A percentile compares a stretch with the other conserved stretches of the same genome.
These are phyloP conservation scores for Paralvinella palmiformis DNA, from an alignment of 1,140 invertebrate species.

Conservation along the genomic window DNA sequence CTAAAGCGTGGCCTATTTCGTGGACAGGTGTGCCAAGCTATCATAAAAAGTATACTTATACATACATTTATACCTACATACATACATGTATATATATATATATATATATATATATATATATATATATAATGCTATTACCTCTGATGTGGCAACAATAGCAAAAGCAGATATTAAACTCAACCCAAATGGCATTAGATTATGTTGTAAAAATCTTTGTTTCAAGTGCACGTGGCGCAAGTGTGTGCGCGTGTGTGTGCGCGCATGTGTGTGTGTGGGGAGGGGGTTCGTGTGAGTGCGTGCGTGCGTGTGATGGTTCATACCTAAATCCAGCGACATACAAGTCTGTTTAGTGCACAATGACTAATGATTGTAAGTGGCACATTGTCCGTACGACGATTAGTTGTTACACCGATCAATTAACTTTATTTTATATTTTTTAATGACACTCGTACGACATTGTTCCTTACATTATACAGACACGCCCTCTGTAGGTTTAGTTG, in stretches of 20 bases:
- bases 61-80: too few species aligned
- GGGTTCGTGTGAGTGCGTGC: too few species aligned
- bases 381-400: background rate
- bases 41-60: background rate
- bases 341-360: too few species aligned
- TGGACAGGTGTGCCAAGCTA: slow-evolving; percentile 26
- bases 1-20: slow-evolving; percentile 46
- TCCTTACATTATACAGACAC: background rate
- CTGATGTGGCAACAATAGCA: background rate
- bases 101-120: background rate
- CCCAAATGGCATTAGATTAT: too few species aligned
- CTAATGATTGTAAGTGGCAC: too few species aligned
- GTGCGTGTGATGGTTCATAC: too few species aligned
- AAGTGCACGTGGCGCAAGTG: too few species aligned
- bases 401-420: background rate
- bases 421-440: background rate
- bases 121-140: background rate
- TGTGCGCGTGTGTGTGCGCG: too few species aligned
- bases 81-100: background rate
- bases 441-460: background rate
- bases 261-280: too few species aligned
- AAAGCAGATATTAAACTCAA: too few species aligned
- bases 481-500: background rate
- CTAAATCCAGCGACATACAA: too few species aligned
- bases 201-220: too few species aligned